Evolutionary conservation across 2,797 vertebrate species (phyloP).

Genomic region (Epinephelus malabaricus): DNA sequence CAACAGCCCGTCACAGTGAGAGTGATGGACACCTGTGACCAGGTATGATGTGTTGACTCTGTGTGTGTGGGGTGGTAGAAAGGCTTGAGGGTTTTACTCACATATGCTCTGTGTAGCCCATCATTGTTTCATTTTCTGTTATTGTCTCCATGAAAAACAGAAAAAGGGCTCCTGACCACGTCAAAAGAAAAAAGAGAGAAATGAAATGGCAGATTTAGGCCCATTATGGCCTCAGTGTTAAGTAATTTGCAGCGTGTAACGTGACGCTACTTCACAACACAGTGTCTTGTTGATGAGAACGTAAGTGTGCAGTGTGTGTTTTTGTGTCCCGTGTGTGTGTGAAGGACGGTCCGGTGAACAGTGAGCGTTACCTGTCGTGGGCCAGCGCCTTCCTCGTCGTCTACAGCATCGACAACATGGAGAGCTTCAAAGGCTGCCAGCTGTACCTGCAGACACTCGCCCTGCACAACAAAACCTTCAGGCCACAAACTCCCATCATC

Average conservation of each 20-base stretch:
- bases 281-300: not conserved
- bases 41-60: constrained; percentile 78
- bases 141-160: not conserved
- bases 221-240: too few species aligned
- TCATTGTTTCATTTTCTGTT: not conserved
- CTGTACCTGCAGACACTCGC: constrained; percentile 89
- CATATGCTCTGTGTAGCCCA: not conserved
- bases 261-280: not conserved
- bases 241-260: not conserved
- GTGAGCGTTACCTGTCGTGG: constrained; percentile 93
- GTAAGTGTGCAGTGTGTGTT: not conserved
- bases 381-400: constrained; percentile 92
- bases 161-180: not conserved
- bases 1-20: constrained; percentile 91
- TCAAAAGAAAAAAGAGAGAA: not conserved
- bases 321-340: constrained; percentile 10
- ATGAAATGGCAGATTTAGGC: too few species aligned
- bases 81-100: not conserved
- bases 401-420: constrained; percentile 90
- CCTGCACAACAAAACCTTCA: constrained; percentile 83
- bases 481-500: constrained; percentile 84
- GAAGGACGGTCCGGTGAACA: constrained; percentile 90
- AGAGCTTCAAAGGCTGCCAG: constrained; percentile 90
- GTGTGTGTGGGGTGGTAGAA: not conserved
- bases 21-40: constrained; percentile 96